Base-by-base conservation (phyloP, 1,140 invertebrate species). In the Reticulitermes speratus region DNA sequence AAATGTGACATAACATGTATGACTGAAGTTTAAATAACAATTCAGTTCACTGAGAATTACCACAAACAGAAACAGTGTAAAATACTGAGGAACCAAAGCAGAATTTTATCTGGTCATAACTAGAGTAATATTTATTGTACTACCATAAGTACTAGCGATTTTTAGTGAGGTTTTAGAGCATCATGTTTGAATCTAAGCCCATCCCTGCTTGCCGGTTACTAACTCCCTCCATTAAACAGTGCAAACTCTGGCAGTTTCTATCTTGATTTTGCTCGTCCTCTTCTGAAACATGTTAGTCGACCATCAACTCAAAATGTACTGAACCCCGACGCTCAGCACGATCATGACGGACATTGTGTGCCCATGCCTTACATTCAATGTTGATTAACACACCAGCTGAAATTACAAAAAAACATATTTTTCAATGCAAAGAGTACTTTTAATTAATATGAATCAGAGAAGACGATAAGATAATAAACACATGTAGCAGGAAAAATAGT, bases 301-400 rank as follows among this genome's bases (percentile, higher is more conserved):
- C 95, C 95, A 98, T 96, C 89, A 98, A 93, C 93, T 98, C 97
- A 93, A 99, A 98, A 93, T 98, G 97, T 88, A 98, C 97, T 88
- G 96, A 97, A 88, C 98, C 98, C 91, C 97, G 95, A 90, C 96
- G 94, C 89, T 98, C 96, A 90, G 94, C 94, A 89, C 96, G 94
- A 92, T 98, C 96, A 90, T 98, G 97, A 84, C 93, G 89, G 89
- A 99, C 98, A 92, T 99, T 99, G 90, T 95, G 95, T 88, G 97
- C 97, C 97, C 97, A 99, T 88, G 97, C 97, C 93, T 97, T 98
- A 93, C 98, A 98, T 92, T 98, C 97, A 91, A 98, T 96, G 92
- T 98, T 98, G 91, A 99, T 97, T 87, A 98, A 93, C 44, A 98
- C 96, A 83, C 96, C 96, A 89, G 94, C 96, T 96, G 91, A 7